phyloP scores from a whole-genome alignment of 1,140 invertebrate species.

The Drosophila albomicans region DNA sequence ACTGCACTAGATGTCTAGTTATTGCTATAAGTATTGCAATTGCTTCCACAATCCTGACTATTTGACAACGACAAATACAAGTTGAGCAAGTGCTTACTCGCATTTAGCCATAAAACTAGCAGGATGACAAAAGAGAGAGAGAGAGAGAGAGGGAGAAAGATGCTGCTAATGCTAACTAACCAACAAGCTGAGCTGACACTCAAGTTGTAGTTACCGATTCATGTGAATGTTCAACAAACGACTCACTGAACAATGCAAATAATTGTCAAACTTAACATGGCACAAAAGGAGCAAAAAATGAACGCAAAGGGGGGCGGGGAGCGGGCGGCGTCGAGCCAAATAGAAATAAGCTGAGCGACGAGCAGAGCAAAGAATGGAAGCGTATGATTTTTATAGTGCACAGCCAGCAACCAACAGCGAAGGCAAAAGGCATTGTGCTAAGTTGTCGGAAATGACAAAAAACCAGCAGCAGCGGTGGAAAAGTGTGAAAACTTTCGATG shows the following conservation, averaged over 20 bases:
- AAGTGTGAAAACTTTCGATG: constrained; percentile 25
- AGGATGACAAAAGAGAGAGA: background rate
- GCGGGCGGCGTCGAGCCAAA: no score
- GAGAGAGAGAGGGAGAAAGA: background rate
- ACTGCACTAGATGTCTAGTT: no score
- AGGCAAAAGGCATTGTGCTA: constrained; percentile 64
- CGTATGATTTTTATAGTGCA: constrained; percentile 76
- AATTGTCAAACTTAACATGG: constrained; percentile 77
- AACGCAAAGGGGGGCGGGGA: background rate
- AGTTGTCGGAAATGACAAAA: constrained; percentile 53
- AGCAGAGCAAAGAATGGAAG: constrained; percentile 63
- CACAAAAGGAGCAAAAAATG: constrained; percentile 48
- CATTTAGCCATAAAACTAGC: background rate
- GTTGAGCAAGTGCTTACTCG: background rate
- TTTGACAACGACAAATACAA: background rate
- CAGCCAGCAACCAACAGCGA: constrained; percentile 1
- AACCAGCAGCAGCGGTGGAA: constrained; percentile 5
- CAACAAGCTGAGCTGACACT: constrained; percentile 49
- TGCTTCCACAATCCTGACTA: constrained; percentile 9
- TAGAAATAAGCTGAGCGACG: constrained; percentile 24
- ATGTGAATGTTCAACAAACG: constrained; percentile 79
- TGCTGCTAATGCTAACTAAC: constrained; percentile 46
- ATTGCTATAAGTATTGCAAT: background rate
- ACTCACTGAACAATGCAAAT: constrained; percentile 80
- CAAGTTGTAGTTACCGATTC: constrained; percentile 80